Evolutionary conservation across 1,140 invertebrate species (phyloP), one percentile per base, ranked within the genome.

Genomic region (Sarcophaga bullata): DNA sequence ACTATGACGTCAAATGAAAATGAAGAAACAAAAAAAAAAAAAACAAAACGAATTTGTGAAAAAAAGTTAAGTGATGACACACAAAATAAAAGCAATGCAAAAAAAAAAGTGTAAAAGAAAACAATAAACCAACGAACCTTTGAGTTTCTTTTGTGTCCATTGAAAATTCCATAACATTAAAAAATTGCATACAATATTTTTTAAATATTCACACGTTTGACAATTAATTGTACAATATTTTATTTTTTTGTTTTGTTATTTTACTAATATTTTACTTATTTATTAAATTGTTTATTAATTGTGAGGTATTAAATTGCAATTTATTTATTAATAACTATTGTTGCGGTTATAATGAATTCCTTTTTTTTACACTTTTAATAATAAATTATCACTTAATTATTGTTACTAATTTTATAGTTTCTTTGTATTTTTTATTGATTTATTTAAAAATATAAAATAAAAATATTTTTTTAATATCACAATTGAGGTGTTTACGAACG

Each of bases 81-180:
- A 68, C 58, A 68, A 68, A 13, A 37, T n/a, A 68, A 68, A n/a
- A 10, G 58, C 15, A 68, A 72, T 25, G 17, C 62, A 8, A 25
- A 72, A 72, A 54, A 11, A 54, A 54, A 54, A 54, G 15, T 10
- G 52, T 15, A 54, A 19, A n/a, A 72, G 17, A 72, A 72, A 72
- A 72, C 3, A 76, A 76, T 76, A 13, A 13, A 15, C 10, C 19
- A 72, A 83, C 84, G 76, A 72, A 88, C 87, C 87, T 88, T 87
- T 88, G 88, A 88, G 84, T 87, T 88, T 88, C 88, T 88, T 88
- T 88, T 86, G 87, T 85, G 87, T 88, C 87, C 87, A 88, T 88
- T 88, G 87, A 85, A 88, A 88, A 84, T 88, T 88, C 87, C 87
- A 88, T 88, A 88, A 88, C 87, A 88, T 88, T 84, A 88, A 88